These are phyloP conservation scores for Euplexia lucipara DNA, from an alignment of 2,888 invertebrate species.

Conservation along the genomic window DNA sequence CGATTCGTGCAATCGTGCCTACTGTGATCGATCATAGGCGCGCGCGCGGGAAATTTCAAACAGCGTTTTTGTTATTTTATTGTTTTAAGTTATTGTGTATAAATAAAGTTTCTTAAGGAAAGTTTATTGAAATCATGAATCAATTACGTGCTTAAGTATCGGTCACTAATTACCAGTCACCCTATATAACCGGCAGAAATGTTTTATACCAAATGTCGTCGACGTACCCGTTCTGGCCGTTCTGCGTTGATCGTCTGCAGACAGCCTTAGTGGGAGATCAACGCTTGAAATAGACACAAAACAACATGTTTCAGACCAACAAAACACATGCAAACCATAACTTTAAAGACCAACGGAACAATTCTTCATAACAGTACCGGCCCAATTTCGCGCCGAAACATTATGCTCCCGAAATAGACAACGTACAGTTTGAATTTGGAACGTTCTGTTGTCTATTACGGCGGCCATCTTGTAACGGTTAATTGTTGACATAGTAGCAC, in stretches of 20 bases:
- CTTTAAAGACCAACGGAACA: constrained; percentile 50
- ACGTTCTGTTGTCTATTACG: constrained; percentile 59
- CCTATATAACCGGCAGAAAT: no score
- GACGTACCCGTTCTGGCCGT: no score
- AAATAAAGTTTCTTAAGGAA: no score
- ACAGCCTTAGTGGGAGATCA: constrained; percentile 37
- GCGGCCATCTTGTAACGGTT: constrained; percentile 66
- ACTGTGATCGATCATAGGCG: no score
- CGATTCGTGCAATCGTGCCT: no score
- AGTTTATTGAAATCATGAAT: no score
- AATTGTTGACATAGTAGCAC: constrained; percentile 52
- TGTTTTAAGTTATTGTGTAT: no score
- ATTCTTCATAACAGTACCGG: constrained; percentile 51
- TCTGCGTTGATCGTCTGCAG: constrained; percentile 19
- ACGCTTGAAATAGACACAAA: constrained; percentile 1
- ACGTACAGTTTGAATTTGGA: constrained; percentile 70
- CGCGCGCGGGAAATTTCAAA: no score
- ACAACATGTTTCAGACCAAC: constrained; percentile 33
- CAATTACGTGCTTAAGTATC: no score
- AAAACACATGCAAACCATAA: constrained; percentile 55
- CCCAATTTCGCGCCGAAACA: constrained; percentile 71
- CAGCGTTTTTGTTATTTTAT: no score
- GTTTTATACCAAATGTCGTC: no score
- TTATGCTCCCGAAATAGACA: constrained; percentile 73
- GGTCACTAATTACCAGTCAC: no score